Conservation (phyloP, 2,113 vertebrate genomes). For the Anthoscopus minutus region DNA sequence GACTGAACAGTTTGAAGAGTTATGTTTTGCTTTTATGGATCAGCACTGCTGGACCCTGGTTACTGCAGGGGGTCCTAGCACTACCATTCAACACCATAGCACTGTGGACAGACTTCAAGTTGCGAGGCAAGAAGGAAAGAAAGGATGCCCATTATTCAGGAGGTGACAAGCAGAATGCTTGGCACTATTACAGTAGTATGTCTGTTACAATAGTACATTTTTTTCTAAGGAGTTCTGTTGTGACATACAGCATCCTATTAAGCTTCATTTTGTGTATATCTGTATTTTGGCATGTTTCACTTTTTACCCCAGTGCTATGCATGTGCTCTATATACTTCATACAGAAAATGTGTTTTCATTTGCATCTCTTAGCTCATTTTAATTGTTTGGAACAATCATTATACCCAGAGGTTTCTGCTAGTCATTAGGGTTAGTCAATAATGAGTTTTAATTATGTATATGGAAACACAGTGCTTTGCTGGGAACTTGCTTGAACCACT, state of each 20-base stretch:
- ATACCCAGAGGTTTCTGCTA: not conserved
- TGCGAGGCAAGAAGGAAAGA: not conserved
- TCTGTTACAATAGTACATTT: not conserved
- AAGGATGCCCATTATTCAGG: not conserved
- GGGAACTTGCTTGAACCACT: not conserved
- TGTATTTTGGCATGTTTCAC: not conserved
- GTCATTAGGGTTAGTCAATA: not conserved
- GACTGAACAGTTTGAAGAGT: not conserved
- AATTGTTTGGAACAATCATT: not conserved
- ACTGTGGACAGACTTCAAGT: not conserved
- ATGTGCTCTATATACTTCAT: not conserved
- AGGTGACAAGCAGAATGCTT: not conserved
- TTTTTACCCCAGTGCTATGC: not conserved
- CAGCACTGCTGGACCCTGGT: not conserved
- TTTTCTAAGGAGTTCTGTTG: not conserved
- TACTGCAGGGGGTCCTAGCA: not conserved
- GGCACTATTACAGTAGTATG: not conserved
- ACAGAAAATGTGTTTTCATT: not conserved
- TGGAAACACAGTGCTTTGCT: not conserved
- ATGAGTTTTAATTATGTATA: not conserved
- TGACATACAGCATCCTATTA: not conserved
- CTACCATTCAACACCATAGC: not conserved
- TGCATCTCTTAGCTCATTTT: not conserved
- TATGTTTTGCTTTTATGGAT: not conserved
- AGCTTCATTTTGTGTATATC: not conserved